phyloP scores from a whole-genome alignment of 2,113 vertebrate genomes.

The Strix uralensis region DNA sequence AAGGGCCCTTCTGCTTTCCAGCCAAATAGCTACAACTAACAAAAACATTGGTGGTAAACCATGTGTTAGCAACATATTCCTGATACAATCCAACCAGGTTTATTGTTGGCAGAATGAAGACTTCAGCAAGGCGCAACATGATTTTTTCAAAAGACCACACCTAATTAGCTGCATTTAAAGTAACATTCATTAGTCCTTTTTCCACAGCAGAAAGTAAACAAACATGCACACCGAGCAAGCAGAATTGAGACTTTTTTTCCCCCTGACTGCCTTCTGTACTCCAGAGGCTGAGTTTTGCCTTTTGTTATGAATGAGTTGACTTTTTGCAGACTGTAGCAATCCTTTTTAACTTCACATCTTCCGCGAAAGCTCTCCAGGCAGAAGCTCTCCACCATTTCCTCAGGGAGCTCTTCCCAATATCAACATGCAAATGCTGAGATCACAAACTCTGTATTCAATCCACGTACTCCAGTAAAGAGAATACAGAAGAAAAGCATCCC shows the following conservation, averaged over 20 bases:
- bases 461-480: not conserved
- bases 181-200: not conserved
- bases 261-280: not conserved
- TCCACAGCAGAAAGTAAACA: not conserved
- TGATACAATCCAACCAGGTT: not conserved
- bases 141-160: not conserved
- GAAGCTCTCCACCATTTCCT: not conserved
- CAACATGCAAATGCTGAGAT: not conserved
- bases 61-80: not conserved
- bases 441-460: not conserved
- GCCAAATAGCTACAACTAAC: not conserved
- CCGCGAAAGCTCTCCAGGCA: not conserved
- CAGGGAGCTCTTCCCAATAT: not conserved
- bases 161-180: not conserved
- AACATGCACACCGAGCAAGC: fast-evolving
- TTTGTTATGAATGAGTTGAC: not conserved
- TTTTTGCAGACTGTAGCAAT: not conserved
- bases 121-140: not conserved
- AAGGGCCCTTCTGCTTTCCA: not conserved
- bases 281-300: not conserved
- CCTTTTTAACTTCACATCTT: not conserved
- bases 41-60: not conserved
- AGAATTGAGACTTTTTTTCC: not conserved
- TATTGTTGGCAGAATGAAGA: not conserved
- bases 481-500: not conserved